phyloP scores from a whole-genome alignment of 2,888 invertebrate genomes.

The Sussaba pulchella region DNA sequence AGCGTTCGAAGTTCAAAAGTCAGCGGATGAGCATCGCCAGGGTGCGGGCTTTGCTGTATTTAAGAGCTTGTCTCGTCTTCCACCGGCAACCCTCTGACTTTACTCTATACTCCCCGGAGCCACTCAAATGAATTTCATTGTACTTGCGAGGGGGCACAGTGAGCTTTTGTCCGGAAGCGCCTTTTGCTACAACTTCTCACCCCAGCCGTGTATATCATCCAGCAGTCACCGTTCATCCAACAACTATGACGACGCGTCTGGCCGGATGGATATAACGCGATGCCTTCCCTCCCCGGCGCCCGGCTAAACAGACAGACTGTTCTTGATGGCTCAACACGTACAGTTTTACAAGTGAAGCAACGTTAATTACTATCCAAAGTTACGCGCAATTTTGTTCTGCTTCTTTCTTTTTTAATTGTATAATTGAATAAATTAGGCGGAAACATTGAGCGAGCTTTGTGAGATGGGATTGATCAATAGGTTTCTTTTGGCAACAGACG shows the following conservation, averaged over 20 bases:
- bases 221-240: slow-evolving; percentile 38
- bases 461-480: too few species aligned
- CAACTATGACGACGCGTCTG: slow-evolving; percentile 68
- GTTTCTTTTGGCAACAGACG: too few species aligned
- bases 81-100: slow-evolving; percentile 22
- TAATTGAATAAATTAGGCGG: neutral
- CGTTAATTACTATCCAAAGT: neutral
- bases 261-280: slow-evolving; percentile 49
- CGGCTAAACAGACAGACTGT: neutral
- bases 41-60: slow-evolving; percentile 66
- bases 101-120: slow-evolving; percentile 8
- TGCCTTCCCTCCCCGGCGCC: neutral
- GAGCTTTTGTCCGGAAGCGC: slow-evolving; percentile 77
- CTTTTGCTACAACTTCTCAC: slow-evolving; percentile 64
- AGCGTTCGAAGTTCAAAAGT: slow-evolving; percentile 79
- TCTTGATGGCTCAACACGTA: neutral
- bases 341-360: neutral
- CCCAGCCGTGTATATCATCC: slow-evolving; percentile 54
- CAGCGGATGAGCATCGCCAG: slow-evolving; percentile 52
- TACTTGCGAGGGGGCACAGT: slow-evolving; percentile 66
- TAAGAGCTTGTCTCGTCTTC: slow-evolving; percentile 77
- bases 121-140: slow-evolving; percentile 76
- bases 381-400: neutral
- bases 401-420: too few species aligned
- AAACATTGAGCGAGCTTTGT: too few species aligned